Base-by-base conservation (phyloP, 2,888 invertebrate species). In the Eupithecia pulchellata region DNA sequence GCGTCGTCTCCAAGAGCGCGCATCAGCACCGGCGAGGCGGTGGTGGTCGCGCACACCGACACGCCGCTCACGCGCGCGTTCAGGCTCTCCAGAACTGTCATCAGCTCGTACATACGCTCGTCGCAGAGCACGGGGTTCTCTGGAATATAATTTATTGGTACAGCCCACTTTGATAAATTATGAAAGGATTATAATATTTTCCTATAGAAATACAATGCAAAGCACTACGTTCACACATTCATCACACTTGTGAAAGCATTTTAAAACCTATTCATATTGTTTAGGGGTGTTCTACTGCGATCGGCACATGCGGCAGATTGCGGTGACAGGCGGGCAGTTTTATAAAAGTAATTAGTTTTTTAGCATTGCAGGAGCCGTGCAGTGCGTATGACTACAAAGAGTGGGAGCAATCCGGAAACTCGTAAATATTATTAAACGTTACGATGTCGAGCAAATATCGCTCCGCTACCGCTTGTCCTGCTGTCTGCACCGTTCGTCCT, bases 61-160 rank as follows among this genome's bases (percentile, higher is more conserved):
- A 95, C 95, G 13, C 97, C 97, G 74, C 96, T 96, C 64, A 97
- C 95, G 72, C 96, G 96, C 2, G 97, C 96, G 82, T 97, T 96
- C 83, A 97, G 95, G 39, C 95, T 96, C 83, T 96, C 96, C 91
- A 97, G 95, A 69, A 96, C 94, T 0, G 96, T 95, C 77, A 96
- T 95, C 77, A 97, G 92, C 87, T 97, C 97, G 76, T 96, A 96
- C 70, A 97, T 89, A 13, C 95, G 95, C 68, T 96, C 96, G 85
- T 97, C 97, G 86, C 97, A 97, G 77, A 97, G 90, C 71, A 97
- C 96, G 64, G 97, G 97, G 90, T 97, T 97, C 86, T 97, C 97
- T 97, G 94, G 1, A 94, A 95, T 29, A 62, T n/a, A 29, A 64
- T 57, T 57, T 57, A 29, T 57, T 61, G 60, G 9, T 32, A 13